Conservation (phyloP, 2,113 vertebrate species). For the Dissostichus mawsoni region DNA sequence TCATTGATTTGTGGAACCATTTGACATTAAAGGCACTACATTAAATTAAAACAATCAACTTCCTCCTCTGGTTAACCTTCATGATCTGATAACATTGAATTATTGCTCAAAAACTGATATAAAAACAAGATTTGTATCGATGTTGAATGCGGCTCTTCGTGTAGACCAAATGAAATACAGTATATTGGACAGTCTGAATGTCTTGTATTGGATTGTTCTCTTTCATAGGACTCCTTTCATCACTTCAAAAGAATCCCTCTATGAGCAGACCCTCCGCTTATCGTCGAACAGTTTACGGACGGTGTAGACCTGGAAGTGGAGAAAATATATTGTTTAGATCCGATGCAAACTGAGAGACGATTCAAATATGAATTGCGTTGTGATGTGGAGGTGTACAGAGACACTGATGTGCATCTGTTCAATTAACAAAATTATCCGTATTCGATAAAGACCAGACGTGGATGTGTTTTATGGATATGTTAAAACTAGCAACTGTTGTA, state of each 20-base stretch:
- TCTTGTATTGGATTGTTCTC: not conserved
- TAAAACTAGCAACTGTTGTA: too few relatives aligned
- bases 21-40: constrained; percentile 58
- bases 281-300: constrained; percentile 91
- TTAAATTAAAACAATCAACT: constrained; percentile 14
- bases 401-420: too few relatives aligned
- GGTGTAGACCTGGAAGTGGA: constrained; percentile 83
- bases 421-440: too few relatives aligned
- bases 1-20: constrained; percentile 26
- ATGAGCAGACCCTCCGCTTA: constrained; percentile 86
- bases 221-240: not conserved
- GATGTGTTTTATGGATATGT: too few relatives aligned
- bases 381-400: too few relatives aligned
- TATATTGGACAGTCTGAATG: not conserved
- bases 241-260: constrained; percentile 36
- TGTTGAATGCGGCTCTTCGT: not conserved
- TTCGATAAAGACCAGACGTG: too few relatives aligned
- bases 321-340: not conserved
- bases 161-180: not conserved
- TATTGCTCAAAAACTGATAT: constrained; percentile 38
- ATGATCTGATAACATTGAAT: not conserved
- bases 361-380: not conserved
- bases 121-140: not conserved
- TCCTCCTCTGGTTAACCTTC: constrained; percentile 13
- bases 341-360: not conserved